Conservation (phyloP, 2,113 vertebrate genomes). For the Anhinga rufa region DNA sequence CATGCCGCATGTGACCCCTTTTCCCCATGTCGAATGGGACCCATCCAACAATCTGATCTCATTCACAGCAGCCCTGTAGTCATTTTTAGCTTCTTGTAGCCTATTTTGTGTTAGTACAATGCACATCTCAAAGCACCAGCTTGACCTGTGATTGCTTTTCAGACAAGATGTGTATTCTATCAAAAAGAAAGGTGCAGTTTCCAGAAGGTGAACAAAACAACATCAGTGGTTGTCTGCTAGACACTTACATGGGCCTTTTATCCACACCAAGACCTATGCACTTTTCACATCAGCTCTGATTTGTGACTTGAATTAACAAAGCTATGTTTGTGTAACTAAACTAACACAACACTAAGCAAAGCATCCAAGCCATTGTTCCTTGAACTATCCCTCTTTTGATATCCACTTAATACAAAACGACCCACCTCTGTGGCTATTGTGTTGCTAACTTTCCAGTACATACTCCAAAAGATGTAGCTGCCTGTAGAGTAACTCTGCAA, state of each 20-base stretch:
- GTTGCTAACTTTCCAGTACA: background rate
- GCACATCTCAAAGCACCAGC: background rate
- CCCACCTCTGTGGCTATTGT: background rate
- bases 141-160: background rate
- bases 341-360: background rate
- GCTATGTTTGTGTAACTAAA: background rate
- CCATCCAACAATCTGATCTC: background rate
- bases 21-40: background rate
- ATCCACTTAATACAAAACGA: background rate
- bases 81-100: background rate
- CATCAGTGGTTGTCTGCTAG: background rate
- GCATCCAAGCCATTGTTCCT: background rate
- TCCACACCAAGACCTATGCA: background rate
- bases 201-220: background rate
- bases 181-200: background rate
- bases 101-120: background rate
- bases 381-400: background rate
- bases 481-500: background rate
- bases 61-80: background rate
- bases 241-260: background rate
- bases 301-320: background rate
- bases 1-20: rapidly evolving
- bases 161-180: background rate
- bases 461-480: background rate
- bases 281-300: background rate